Base-by-base conservation (phyloP, 2,888 invertebrate genomes). In the Mystacides longicornis region DNA sequence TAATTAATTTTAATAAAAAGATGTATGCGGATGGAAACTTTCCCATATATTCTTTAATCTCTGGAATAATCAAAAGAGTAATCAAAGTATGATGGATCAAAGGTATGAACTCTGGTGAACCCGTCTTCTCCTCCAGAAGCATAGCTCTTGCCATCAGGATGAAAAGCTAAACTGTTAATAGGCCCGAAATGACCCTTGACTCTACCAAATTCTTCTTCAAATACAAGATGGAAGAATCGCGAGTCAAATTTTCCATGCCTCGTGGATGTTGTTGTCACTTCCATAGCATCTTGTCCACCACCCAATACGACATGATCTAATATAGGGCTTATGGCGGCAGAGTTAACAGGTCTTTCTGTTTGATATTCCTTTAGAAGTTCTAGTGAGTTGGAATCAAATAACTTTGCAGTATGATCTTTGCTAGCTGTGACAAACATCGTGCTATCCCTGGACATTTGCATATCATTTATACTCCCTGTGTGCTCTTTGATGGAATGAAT, bases 171-270 rank as follows among this genome's bases (percentile, higher is more conserved):
- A 73, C 94, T 94, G 81, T 99, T 99, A 67, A 99, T 99, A 1
- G 99, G 99, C 64, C 99, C 99, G 69, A 99, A 99, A 76, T 99
- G 99, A 55, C 98, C 98, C 71, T 98, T 99, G n/a, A 99, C 87
- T 58, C 95, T 80, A 0, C 89, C 96, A 73, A 97, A 97, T 69
- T 97, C 97, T 68, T 97, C 95, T 74, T 96, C 96, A 71, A 94
- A 97, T 21, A 97, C 87, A 65, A 95, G 76, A 71, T 97, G 95
- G 81, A 89, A 98, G 78, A 97, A 93, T 46, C 86, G 72, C 72
- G 88, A 94, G 71, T 99, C 98, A 70, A 99, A 99, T 77, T 98
- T 98, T 52, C 98, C 99, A 59, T 92, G 86, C 64, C 93, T 82
- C 0, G 94, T 85, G 0, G 93, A 92, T 0, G 96, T 97, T 1